phyloP scores from a whole-genome alignment of 2,113 vertebrate genomes.

The Vanacampus margaritifer region DNA sequence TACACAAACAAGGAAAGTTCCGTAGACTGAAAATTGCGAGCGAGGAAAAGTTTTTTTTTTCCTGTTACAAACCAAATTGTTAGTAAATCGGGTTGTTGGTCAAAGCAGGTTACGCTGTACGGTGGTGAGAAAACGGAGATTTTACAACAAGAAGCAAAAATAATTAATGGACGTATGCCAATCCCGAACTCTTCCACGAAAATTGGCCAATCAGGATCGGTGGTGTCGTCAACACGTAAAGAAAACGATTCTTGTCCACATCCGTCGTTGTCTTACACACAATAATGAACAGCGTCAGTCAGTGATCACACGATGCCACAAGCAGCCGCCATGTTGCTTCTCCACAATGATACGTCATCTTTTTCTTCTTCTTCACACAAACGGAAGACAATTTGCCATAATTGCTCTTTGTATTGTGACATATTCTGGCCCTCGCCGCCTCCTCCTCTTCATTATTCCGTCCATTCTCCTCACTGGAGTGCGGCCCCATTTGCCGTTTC shows the following conservation, averaged over 20 bases:
- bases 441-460: conserved; percentile 44
- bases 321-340: conserved; percentile 57
- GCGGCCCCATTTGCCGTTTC: conserved; percentile 47
- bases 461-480: conserved; percentile 47
- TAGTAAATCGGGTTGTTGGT: too few relatives aligned
- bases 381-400: conserved; percentile 52
- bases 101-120: too few relatives aligned
- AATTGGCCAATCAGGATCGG: too few relatives aligned
- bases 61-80: too few relatives aligned
- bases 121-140: too few relatives aligned
- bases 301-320: conserved; percentile 33
- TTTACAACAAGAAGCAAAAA: too few relatives aligned
- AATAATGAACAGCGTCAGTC: conserved; percentile 33
- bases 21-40: too few relatives aligned
- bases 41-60: too few relatives aligned
- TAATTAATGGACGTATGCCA: too few relatives aligned
- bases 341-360: conserved; percentile 41
- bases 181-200: too few relatives aligned
- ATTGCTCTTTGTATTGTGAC: conserved; percentile 54
- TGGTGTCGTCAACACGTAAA: conserved; percentile 29
- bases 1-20: too few relatives aligned
- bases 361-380: conserved; percentile 31
- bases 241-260: neutral
- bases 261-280: neutral
- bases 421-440: conserved; percentile 12